Conservation (phyloP, 2,888 invertebrate species). For the Cryptocephalus primarius region DNA sequence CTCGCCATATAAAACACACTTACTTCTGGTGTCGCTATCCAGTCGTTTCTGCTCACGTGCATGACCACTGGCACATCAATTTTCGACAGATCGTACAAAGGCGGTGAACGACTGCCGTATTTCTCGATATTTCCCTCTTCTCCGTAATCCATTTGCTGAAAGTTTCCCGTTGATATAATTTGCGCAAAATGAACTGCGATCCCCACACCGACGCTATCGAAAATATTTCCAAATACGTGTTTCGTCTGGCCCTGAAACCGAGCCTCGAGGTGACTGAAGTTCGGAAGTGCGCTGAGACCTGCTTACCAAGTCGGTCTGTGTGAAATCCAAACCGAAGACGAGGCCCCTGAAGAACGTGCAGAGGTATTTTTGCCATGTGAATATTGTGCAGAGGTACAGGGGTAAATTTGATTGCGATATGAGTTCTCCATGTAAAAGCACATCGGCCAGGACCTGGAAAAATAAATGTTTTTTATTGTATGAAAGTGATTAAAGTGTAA, state of each 20-base stretch:
- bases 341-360: neutral
- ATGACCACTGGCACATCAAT: slow-evolving; percentile 2
- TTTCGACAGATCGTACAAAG: neutral
- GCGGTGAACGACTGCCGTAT: neutral
- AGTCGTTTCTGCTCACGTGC: slow-evolving; percentile 3
- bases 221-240: neutral
- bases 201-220: slow-evolving; percentile 1
- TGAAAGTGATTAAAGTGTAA: too few species aligned
- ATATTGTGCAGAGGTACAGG: too few species aligned
- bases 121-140: neutral
- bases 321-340: slow-evolving; percentile 1
- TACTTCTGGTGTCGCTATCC: slow-evolving; percentile 1
- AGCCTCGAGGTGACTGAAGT: neutral
- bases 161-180: neutral
- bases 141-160: slow-evolving; percentile 5
- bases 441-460: too few species aligned
- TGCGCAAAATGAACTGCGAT: slow-evolving; percentile 1
- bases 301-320: slow-evolving; percentile 3
- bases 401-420: too few species aligned
- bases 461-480: too few species aligned
- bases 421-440: too few species aligned
- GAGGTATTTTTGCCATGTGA: neutral
- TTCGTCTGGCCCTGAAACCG: slow-evolving; percentile 1
- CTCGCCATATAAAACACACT: neutral
- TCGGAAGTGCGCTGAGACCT: neutral